A percentile compares a stretch with the other conserved stretches of the same genome.
Conservation (phyloP, 1,140 invertebrate genomes). For the Leptestheria dahalacensis region DNA sequence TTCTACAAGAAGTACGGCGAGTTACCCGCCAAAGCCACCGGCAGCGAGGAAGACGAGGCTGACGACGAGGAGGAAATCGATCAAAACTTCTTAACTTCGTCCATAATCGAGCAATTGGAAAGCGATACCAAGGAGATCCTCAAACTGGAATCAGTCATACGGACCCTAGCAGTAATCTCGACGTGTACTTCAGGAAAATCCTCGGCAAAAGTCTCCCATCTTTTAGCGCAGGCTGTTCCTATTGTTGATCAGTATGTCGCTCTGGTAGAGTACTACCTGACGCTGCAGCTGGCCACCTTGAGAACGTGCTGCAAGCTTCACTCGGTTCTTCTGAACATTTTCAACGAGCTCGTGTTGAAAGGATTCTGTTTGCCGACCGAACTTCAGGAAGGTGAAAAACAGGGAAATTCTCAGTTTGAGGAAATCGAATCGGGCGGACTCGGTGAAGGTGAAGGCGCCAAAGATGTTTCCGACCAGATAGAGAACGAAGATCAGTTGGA, state of each 20-base stretch:
- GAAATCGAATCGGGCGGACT: conserved; percentile 53
- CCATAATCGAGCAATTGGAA: conserved; percentile 41
- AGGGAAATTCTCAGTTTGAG: conserved; percentile 31
- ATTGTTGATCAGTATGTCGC: conserved; percentile 62
- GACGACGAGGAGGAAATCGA: conserved; percentile 28
- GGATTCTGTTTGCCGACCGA: conserved; percentile 89
- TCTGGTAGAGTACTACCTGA: conserved; percentile 59
- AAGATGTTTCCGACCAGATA: conserved; percentile 86
- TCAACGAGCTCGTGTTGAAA: conserved; percentile 67
- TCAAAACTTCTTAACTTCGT: conserved; percentile 44
- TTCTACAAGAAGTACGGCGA: conserved; percentile 45
- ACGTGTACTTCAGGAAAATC: not conserved
- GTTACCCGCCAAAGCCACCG: conserved; percentile 18
- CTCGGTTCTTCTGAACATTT: conserved; percentile 66
- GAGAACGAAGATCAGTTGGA: conserved; percentile 91
- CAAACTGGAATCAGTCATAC: conserved; percentile 9
- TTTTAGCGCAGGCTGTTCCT: conserved; percentile 32
- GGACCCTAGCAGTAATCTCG: not conserved
- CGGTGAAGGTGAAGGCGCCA: conserved; percentile 81
- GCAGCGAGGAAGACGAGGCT: conserved; percentile 21
- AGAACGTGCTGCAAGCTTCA: conserved; percentile 65
- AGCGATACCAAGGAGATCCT: conserved; percentile 32
- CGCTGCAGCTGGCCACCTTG: conserved; percentile 54
- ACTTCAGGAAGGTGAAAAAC: conserved; percentile 34
- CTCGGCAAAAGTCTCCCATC: not conserved